Conservation (phyloP, 2,113 vertebrate genomes). For the Boleophthalmus pectinirostris region DNA sequence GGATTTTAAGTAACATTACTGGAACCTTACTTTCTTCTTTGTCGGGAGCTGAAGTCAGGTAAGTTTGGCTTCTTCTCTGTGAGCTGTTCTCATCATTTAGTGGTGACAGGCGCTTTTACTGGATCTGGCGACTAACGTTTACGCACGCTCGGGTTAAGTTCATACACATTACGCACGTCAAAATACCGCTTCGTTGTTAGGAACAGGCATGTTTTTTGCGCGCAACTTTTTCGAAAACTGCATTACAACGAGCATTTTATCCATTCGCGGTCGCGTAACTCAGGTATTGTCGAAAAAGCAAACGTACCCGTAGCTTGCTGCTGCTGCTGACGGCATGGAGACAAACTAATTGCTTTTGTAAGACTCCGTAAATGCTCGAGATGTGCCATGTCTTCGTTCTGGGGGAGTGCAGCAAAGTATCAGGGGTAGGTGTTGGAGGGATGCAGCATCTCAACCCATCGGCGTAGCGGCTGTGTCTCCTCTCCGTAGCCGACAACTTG, state of each 20-base stretch:
- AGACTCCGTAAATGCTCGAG: slow-evolving; percentile 66
- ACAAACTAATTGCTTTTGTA: slow-evolving; percentile 77
- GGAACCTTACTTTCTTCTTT: slow-evolving; percentile 91
- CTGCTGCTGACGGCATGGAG: slow-evolving; percentile 58
- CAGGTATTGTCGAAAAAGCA: slow-evolving; percentile 44
- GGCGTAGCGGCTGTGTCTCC: slow-evolving; percentile 38
- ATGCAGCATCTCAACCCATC: slow-evolving; percentile 60
- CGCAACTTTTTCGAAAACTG: slow-evolving; percentile 51
- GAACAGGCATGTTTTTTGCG: slow-evolving; percentile 12
- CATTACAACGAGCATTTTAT: slow-evolving; percentile 37
- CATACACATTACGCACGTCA: slow-evolving; percentile 51
- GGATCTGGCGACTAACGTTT: slow-evolving; percentile 61
- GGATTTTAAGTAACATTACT: slow-evolving; percentile 86
- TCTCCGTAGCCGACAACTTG: slow-evolving; percentile 64
- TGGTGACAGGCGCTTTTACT: slow-evolving; percentile 81
- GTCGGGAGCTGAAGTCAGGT: slow-evolving; percentile 93
- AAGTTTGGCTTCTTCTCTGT: slow-evolving; percentile 91
- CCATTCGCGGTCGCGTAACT: slow-evolving; percentile 64
- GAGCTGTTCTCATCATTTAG: slow-evolving; percentile 77
- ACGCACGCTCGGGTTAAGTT: slow-evolving; percentile 62
- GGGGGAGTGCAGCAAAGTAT: slow-evolving; percentile 49
- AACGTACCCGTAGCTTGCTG: slow-evolving; percentile 55
- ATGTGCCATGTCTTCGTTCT: slow-evolving; percentile 68
- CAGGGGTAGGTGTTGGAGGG: slow-evolving; percentile 52
- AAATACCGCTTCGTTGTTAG: slow-evolving; percentile 34